Percentiles rank a stretch among this genome's conserved stretches.
Evolutionary conservation across 2,113 vertebrate genomes (phyloP).

Genomic region (Cyphomyrus discorhynchus): DNA sequence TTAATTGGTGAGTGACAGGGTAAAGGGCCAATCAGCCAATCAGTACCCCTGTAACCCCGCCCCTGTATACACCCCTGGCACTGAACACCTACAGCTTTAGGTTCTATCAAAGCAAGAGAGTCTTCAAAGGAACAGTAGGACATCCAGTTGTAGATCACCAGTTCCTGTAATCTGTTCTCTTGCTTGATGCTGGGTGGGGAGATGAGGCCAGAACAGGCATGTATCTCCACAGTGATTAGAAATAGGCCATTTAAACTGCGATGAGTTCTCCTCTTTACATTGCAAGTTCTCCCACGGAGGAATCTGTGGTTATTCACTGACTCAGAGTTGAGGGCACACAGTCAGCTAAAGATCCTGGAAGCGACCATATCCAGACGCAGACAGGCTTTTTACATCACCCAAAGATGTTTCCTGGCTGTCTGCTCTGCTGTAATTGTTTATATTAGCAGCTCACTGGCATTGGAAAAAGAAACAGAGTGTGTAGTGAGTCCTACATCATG

Average conservation of each 20-base stretch:
- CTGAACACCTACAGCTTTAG: not conserved
- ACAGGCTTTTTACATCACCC: not conserved
- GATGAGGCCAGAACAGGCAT: not conserved
- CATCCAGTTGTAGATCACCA: not conserved
- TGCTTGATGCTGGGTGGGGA: not conserved
- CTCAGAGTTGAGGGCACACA: not conserved
- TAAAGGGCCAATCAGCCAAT: not conserved
- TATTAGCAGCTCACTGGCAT: not conserved
- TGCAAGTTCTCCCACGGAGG: not conserved
- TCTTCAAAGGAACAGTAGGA: not conserved
- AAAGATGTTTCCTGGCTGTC: not conserved
- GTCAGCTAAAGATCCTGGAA: not conserved
- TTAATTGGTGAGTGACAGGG: not conserved
- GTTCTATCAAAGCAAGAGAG: not conserved
- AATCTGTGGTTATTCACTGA: not conserved
- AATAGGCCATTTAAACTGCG: not conserved
- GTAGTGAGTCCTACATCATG: no score
- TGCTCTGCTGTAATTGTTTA: not conserved
- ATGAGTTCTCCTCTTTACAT: not conserved
- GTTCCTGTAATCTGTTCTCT: not conserved
- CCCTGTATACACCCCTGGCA: not conserved
- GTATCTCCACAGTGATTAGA: not conserved
- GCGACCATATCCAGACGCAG: not conserved
- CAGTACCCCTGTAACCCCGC: not conserved
- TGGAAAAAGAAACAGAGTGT: not conserved